Base-by-base conservation (phyloP, 2,797 vertebrate species). In the Triplophysa bombifrons region DNA sequence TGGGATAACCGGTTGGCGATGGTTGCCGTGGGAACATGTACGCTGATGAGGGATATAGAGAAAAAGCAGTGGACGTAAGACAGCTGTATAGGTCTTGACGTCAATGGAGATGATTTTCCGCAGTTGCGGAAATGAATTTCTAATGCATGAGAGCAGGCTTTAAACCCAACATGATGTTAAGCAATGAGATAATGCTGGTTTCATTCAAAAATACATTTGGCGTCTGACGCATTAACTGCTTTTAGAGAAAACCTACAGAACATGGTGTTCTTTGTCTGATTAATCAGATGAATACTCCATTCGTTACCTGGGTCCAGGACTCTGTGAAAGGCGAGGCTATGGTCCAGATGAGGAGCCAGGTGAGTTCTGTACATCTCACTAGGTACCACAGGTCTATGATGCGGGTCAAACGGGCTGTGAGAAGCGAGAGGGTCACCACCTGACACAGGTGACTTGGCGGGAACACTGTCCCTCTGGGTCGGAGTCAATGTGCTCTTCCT, bases 11-110 rank as follows among this genome's bases (percentile, higher is more conserved):
- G 0, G 95, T 96, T 5, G 98, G 98, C 0, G 98, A 98, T 0
- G 95, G 96, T 87, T 99, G 97, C 86, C 98, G 93, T 74, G 95
- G 95, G 90, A 99, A 99, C 92, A 99, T 95, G 93, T 98, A 99
- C 14, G 97, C 96, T 91, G 90, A 56, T 69, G 81, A 73, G 38
- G 27, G 5, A 53, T 27, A 55, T 4, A 80, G 46, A 66, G 34
- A 5, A 76, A 78, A 20, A 79, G 38, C 38, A 85, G 3, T 79
- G 69, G 6, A 74, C 0, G 4, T 50, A 51, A 66, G 68, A 64
- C 76, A 55, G 76, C 83, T 58, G 34, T 73, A 6, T 73, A 41
- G 58, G 25, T 66, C 16, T 81, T 89, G 88, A 89, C 79, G 77
- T 88, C 86, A 90, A 86, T 69, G 27, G 73, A 55, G 83, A 74